Percentiles rank a stretch among this genome's conserved stretches.
Evolutionary conservation across 2,113 vertebrate genomes (phyloP).

Genomic region (Eleginops maclovinus): DNA sequence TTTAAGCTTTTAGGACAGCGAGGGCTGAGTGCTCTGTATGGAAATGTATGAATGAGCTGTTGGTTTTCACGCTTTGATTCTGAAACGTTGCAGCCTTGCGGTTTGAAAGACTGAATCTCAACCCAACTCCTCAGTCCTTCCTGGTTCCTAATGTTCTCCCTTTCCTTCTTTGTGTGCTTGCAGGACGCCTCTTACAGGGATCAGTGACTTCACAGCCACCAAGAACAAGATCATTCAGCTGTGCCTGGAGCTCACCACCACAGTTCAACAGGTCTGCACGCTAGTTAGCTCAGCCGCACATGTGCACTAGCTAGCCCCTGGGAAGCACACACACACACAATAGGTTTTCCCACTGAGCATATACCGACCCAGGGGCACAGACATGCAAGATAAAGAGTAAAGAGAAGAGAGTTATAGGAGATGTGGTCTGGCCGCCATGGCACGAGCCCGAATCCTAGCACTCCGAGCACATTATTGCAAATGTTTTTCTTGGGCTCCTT

Average conservation of each 20-base stretch:
- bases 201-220: conserved; percentile 94
- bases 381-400: conserved; percentile 51
- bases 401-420: conserved; percentile 67
- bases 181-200: conserved; percentile 95
- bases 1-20: too few species aligned
- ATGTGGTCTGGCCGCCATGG: conserved; percentile 70
- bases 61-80: too few species aligned
- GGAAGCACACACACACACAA: conserved; percentile 38
- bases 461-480: conserved; percentile 60
- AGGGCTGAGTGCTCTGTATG: too few species aligned
- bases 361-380: conserved; percentile 52
- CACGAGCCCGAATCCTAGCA: conserved; percentile 60
- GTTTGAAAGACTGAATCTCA: neutral
- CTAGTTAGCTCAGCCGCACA: conserved; percentile 46
- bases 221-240: conserved; percentile 99
- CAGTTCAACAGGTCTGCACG: conserved; percentile 95
- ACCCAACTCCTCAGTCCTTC: neutral
- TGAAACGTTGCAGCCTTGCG: too few species aligned
- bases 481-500: conserved; percentile 66
- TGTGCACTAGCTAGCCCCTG: conserved; percentile 7
- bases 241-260: conserved; percentile 96
- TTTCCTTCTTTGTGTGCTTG: conserved; percentile 62
- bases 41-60: too few species aligned
- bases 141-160: conserved; percentile 32
- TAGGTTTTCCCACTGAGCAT: conserved; percentile 58